Conservation (phyloP, 2,797 vertebrate genomes). For the Darevskia nairensis region DNA sequence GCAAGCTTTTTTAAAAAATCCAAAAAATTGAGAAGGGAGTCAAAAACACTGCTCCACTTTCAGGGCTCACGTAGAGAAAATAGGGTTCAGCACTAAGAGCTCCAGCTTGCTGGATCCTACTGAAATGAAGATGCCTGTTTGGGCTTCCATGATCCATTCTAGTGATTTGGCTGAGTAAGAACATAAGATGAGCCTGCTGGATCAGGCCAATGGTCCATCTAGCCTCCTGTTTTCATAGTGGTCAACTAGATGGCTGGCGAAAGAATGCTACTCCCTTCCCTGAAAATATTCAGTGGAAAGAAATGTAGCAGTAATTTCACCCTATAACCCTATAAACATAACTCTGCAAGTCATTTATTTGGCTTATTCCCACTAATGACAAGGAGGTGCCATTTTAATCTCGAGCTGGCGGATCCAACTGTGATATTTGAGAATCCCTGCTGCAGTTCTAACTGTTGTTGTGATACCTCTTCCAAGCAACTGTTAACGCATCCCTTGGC, state of each 20-base stretch:
- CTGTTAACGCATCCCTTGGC: background rate
- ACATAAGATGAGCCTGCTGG: too few relatives aligned
- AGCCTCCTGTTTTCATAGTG: too few relatives aligned
- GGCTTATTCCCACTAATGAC: background rate
- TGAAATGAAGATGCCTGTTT: background rate
- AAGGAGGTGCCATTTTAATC: background rate
- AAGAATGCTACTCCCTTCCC: background rate
- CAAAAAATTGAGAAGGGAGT: background rate
- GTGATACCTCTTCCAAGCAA: background rate
- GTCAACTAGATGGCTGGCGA: too few relatives aligned
- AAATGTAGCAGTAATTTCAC: background rate
- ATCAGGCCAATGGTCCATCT: too few relatives aligned
- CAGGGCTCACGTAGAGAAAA: background rate
- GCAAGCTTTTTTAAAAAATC: too few relatives aligned
- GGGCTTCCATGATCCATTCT: background rate
- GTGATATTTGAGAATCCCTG: background rate
- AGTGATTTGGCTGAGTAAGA: background rate
- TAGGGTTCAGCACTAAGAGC: background rate
- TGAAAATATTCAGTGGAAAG: background rate
- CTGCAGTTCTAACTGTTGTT: background rate
- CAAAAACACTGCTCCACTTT: background rate
- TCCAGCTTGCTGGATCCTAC: background rate
- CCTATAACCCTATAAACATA: background rate
- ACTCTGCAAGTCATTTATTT: background rate
- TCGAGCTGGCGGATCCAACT: background rate